Evolutionary conservation across 2,113 vertebrate genomes (phyloP), one percentile per base, ranked within the genome.

Genomic region (Pluvialis apricaria): DNA sequence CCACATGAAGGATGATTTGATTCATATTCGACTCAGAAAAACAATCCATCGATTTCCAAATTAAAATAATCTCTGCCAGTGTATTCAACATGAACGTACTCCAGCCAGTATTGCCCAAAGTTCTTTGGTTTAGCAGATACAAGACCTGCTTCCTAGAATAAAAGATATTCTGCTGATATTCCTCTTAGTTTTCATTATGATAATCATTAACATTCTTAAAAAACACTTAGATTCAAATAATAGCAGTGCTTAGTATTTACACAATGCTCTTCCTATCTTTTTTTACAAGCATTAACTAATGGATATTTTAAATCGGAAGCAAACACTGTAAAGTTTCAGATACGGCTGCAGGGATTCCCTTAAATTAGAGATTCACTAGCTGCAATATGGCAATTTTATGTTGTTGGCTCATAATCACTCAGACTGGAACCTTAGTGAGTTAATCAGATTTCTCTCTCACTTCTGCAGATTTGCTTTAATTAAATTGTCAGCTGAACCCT

Each of bases 381-480:
- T 80, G 81, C 83, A 91, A 31, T 91, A 49, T 78, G 85, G 38
- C 66, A 80, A 31, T 82, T 81, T 96, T 86, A 58, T 78, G 55
- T 79, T 65, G 78, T 57, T 57, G 82, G 58, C 69, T 96, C 91
- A 36, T 76, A 83, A 88, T 94, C 54, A 12, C 42, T 73, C 45
- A 77, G 71, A 38, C 75, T 84, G 78, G 86, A 91, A 71, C 72
- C 28, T 86, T 12, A 26, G 93, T 61, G 90, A 94, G 68, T 92
- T 90, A 66, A 86, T 96, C 88, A 82, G 81, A 64, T 79, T 91
- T 82, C 57, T 82, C 75, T 40, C 68, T 89, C 36, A 17, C 36
- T 82, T 15, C 17, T 77, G 49, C 68, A 49, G 34, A 73, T 85
- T 95, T 92, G 29, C 85, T 94, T 86, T 95, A 95, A 88, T 94